phyloP scores from a whole-genome alignment of 2,888 invertebrate genomes.

The Ochlodes sylvanus region DNA sequence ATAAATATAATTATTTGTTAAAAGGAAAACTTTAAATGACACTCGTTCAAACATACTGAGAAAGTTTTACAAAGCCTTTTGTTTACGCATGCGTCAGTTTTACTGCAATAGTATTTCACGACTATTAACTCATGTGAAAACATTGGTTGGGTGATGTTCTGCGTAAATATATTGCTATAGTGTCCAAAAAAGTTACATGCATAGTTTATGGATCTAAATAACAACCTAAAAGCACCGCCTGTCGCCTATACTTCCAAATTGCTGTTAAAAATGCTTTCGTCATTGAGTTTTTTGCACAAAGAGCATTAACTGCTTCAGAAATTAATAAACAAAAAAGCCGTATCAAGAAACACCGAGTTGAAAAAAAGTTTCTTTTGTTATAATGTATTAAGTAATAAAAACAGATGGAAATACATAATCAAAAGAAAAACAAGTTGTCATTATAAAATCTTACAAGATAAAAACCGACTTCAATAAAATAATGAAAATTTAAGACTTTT shows the following conservation, averaged over 20 bases:
- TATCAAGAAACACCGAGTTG: too few species aligned
- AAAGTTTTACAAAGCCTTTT: conserved; percentile 22
- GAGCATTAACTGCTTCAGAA: too few species aligned
- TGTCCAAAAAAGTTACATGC: conserved; percentile 29
- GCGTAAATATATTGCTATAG: conserved; percentile 32
- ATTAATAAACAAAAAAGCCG: too few species aligned
- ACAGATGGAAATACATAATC: too few species aligned
- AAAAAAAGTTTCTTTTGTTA: too few species aligned
- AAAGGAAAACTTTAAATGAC: neutral
- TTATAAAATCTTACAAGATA: too few species aligned
- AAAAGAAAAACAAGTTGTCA: too few species aligned
- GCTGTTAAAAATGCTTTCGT: neutral
- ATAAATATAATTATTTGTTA: neutral
- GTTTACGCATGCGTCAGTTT: conserved; percentile 5
- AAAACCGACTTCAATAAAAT: too few species aligned
- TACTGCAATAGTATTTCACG: conserved; percentile 27
- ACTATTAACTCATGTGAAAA: conserved; percentile 34
- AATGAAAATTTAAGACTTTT: too few species aligned
- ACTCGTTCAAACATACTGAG: conserved; percentile 9
- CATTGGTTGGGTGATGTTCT: conserved; percentile 28
- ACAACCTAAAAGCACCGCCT: conserved; percentile 20
- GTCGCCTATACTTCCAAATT: conserved; percentile 6
- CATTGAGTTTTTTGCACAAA: too few species aligned
- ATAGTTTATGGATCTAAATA: conserved; percentile 35
- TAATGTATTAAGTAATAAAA: too few species aligned